Conservation (phyloP, 2,888 invertebrate species). For the Flabesymbios commensalis region DNA sequence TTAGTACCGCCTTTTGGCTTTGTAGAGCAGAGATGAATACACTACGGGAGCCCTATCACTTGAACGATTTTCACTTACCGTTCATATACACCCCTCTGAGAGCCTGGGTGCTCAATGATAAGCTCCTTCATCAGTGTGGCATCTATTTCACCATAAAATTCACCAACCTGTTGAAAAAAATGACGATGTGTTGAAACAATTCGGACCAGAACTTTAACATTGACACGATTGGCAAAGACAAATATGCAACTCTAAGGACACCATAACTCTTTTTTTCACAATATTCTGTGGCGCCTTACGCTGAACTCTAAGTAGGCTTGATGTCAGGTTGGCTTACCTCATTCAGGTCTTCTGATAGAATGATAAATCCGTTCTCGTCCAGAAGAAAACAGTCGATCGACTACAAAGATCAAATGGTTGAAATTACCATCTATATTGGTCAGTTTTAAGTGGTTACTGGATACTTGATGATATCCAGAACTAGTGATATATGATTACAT, state of each 20-base stretch:
- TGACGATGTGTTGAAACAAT: too few relatives aligned
- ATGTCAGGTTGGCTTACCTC: conserved; percentile 63
- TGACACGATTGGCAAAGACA: too few relatives aligned
- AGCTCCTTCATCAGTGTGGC: conserved; percentile 62
- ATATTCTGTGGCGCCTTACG: background rate
- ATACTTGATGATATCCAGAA: too few relatives aligned
- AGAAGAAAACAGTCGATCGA: conserved; percentile 79
- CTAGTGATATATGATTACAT: background rate
- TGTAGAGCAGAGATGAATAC: background rate
- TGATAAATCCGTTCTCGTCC: conserved; percentile 92
- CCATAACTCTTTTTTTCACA: background rate
- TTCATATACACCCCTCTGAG: conserved; percentile 19
- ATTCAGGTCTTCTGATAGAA: conserved; percentile 82
- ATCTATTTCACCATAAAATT: conserved; percentile 92
- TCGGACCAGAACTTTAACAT: too few relatives aligned
- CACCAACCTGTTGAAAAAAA: conserved; percentile 65
- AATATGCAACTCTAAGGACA: background rate
- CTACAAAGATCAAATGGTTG: conserved; percentile 10
- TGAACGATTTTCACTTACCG: conserved; percentile 13
- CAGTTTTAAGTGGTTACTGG: too few relatives aligned
- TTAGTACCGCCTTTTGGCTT: background rate
- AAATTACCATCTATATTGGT: background rate
- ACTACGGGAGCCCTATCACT: background rate
- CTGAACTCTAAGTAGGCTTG: too few relatives aligned
- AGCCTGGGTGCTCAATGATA: conserved; percentile 3